A percentile compares a stretch with the other conserved stretches of the same genome.
These are phyloP conservation scores for Psephotus haematonotus DNA, from an alignment of 2,113 vertebrate species.

Conservation along the genomic window DNA sequence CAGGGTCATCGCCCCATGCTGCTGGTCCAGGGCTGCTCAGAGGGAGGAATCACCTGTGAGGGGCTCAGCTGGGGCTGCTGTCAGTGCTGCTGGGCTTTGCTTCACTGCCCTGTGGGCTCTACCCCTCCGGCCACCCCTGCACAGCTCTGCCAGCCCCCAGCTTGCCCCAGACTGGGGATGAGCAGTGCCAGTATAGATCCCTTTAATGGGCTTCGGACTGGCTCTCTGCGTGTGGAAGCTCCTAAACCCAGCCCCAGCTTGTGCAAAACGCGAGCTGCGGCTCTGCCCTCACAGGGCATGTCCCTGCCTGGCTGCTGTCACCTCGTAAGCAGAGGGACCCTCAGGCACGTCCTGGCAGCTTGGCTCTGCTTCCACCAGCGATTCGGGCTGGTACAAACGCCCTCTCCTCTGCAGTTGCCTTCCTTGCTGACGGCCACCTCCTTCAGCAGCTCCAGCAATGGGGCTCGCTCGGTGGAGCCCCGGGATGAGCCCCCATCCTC, in stretches of 20 bases:
- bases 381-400: too few relatives aligned
- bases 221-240: not conserved
- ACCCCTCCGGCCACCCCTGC: not conserved
- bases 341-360: not conserved
- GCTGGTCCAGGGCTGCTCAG: not conserved
- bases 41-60: not conserved
- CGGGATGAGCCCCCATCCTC: not conserved
- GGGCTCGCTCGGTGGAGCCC: not conserved
- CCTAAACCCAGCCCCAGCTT: not conserved
- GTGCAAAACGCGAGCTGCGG: not conserved
- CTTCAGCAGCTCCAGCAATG: accelerated
- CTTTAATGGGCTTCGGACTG: not conserved
- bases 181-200: not conserved
- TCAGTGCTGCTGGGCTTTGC: not conserved
- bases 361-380: accelerated
- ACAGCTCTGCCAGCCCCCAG: not conserved
- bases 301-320: not conserved
- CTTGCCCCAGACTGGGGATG: not conserved
- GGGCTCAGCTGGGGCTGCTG: not conserved
- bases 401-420: not conserved
- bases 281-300: accelerated
- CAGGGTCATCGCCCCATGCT: accelerated
- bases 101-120: not conserved
- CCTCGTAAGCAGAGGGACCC: not conserved
- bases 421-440: not conserved